Evolutionary conservation across 1,140 invertebrate species (phyloP).

Genomic region (Paracyclopina nana): DNA sequence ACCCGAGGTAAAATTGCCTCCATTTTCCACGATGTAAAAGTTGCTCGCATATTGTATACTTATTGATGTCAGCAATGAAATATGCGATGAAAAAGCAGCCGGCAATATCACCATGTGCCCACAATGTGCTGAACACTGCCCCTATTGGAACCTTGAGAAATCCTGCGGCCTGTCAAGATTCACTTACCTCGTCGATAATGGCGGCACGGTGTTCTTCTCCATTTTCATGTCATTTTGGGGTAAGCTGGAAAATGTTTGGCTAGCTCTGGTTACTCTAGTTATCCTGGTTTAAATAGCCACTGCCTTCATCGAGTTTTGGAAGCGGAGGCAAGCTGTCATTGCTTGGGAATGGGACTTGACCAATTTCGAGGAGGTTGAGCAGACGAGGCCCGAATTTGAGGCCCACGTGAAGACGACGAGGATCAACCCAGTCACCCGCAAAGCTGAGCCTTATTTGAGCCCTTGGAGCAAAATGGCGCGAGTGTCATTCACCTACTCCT

Average conservation of each 20-base stretch:
- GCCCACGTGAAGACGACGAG: slow-evolving; percentile 39
- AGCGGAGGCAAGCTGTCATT: slow-evolving; percentile 69
- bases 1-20: slow-evolving; percentile 51
- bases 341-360: slow-evolving; percentile 71
- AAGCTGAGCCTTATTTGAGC: slow-evolving; percentile 55
- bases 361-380: slow-evolving; percentile 61
- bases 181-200: slow-evolving; percentile 88
- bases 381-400: slow-evolving; percentile 60
- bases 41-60: slow-evolving; percentile 19
- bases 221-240: slow-evolving; percentile 94
- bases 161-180: slow-evolving; percentile 66
- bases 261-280: slow-evolving; percentile 9
- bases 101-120: slow-evolving; percentile 52
- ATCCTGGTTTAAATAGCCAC: slow-evolving; percentile 40
- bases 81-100: slow-evolving; percentile 40
- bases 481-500: slow-evolving; percentile 57
- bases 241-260: slow-evolving; percentile 26
- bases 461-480: slow-evolving; percentile 71
- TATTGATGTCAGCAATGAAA: slow-evolving; percentile 46
- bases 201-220: slow-evolving; percentile 77
- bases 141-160: slow-evolving; percentile 66
- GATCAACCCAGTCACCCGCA: slow-evolving; percentile 50
- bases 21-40: no score
- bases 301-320: slow-evolving; percentile 81
- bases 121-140: slow-evolving; percentile 58